Evolutionary conservation across 2,888 invertebrate species (phyloP).

Genomic region (Nebria brevicollis): DNA sequence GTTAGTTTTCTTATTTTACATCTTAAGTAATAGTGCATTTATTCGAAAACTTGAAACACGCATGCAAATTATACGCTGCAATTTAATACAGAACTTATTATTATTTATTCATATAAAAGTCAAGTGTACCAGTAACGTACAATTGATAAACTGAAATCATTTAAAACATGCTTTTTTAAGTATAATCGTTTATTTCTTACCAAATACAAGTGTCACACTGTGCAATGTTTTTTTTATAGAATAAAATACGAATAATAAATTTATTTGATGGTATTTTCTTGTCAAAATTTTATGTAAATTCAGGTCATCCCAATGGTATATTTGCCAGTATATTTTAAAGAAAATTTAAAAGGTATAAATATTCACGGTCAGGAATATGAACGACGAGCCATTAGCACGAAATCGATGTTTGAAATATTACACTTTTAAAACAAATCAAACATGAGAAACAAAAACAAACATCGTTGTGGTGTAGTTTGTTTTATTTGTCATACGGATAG

Average conservation of each 20-base stretch:
- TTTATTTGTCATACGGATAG: not conserved
- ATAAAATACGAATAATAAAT: slow-evolving; percentile 22
- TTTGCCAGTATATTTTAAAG: slow-evolving; percentile 29
- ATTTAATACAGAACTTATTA: not conserved
- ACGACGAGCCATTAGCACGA: slow-evolving; percentile 56
- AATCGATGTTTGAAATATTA: slow-evolving; percentile 60
- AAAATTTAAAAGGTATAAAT: slow-evolving; percentile 38
- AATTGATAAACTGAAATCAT: not conserved
- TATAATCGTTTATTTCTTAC: slow-evolving; percentile 20
- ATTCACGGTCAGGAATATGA: slow-evolving; percentile 49
- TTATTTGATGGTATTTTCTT: not conserved
- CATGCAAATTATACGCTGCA: not conserved
- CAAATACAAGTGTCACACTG: slow-evolving; percentile 38
- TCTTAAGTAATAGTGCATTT: too few relatives aligned
- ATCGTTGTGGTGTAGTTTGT: slow-evolving; percentile 27
- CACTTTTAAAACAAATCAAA: slow-evolving; percentile 45
- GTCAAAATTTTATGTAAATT: not conserved
- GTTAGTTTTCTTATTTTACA: too few relatives aligned
- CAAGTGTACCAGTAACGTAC: not conserved
- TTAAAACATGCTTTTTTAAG: slow-evolving; percentile 32
- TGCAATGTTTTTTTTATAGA: slow-evolving; percentile 28
- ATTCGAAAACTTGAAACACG: not conserved
- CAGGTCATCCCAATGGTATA: slow-evolving; percentile 4
- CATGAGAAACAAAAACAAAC: slow-evolving; percentile 27
- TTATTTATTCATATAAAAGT: not conserved